Conservation (phyloP, 2,888 invertebrate species). For the Cerastis leucographa region DNA sequence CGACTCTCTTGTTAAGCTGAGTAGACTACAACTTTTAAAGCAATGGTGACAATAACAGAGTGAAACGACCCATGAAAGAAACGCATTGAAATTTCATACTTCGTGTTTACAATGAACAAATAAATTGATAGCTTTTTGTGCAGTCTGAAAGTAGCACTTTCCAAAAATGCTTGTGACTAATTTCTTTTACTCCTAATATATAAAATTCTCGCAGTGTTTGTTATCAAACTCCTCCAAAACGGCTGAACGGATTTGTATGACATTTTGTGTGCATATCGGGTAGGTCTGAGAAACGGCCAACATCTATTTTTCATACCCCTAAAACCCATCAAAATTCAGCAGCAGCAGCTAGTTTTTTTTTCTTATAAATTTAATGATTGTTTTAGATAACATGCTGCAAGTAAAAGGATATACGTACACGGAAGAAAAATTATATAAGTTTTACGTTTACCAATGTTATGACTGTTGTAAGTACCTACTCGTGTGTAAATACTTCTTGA, state of each 20-base stretch:
- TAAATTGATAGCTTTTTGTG: conserved; percentile 39
- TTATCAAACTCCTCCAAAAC: too few species aligned
- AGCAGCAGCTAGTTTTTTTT: too few species aligned
- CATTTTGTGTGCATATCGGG: too few species aligned
- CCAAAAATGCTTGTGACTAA: conserved; percentile 33
- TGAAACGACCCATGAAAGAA: conserved; percentile 20
- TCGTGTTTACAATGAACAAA: conserved; percentile 25
- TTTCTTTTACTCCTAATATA: background rate
- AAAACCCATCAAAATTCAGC: too few species aligned
- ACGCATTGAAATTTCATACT: conserved; percentile 29
- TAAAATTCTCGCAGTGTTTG: too few species aligned
- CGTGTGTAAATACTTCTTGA: background rate
- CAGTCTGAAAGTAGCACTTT: conserved; percentile 42
- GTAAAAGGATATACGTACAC: background rate
- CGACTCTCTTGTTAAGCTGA: background rate
- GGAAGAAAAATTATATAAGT: background rate
- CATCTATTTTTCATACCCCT: too few species aligned
- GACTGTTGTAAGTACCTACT: background rate
- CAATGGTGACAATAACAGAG: background rate
- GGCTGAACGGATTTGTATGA: too few species aligned
- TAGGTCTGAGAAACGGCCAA: too few species aligned
- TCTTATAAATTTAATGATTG: conserved; percentile 6
- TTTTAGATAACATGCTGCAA: background rate
- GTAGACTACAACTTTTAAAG: background rate
- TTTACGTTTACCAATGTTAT: background rate